These are phyloP conservation scores for Myoxocephalus aenaeus DNA, from an alignment of 2,797 vertebrate species.

Conservation along the genomic window DNA sequence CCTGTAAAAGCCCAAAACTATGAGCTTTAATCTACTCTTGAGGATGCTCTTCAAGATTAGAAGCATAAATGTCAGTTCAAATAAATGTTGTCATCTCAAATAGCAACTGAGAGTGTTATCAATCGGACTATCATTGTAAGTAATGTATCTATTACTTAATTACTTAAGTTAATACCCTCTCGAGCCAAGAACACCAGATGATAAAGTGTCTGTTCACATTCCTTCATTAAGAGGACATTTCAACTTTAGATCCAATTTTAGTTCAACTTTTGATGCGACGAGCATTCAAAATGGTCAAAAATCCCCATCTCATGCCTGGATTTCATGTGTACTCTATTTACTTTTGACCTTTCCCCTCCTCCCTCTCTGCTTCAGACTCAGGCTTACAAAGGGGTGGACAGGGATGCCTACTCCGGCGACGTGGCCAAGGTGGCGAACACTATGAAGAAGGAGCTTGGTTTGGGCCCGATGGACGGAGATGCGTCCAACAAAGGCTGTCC, in stretches of 20 bases:
- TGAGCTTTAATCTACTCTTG: not conserved
- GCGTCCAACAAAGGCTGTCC: constrained; percentile 77
- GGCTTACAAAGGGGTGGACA: constrained; percentile 87
- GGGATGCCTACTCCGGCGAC: constrained; percentile 92
- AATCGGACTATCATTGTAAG: not conserved
- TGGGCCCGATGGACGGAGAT: constrained; percentile 91
- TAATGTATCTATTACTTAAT: not conserved
- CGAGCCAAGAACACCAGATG: not conserved
- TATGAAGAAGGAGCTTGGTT: constrained; percentile 91
- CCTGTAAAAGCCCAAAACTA: not conserved
- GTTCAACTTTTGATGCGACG: not conserved
- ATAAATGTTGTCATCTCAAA: not conserved
- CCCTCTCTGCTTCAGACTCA: constrained; percentile 78
- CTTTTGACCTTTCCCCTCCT: not conserved
- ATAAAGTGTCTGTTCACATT: not conserved
- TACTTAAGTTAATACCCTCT: not conserved
- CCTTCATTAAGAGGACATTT: not conserved
- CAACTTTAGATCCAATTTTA: not conserved
- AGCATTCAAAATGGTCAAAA: not conserved
- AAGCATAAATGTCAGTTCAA: not conserved
- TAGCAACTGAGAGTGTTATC: not conserved
- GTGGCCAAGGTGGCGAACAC: constrained; percentile 88
- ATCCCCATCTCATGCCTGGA: not conserved
- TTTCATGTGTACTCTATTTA: not conserved
- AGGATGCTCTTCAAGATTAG: not conserved